Conservation (phyloP, 2,797 vertebrate species). For the Taeniopygia guttata region DNA sequence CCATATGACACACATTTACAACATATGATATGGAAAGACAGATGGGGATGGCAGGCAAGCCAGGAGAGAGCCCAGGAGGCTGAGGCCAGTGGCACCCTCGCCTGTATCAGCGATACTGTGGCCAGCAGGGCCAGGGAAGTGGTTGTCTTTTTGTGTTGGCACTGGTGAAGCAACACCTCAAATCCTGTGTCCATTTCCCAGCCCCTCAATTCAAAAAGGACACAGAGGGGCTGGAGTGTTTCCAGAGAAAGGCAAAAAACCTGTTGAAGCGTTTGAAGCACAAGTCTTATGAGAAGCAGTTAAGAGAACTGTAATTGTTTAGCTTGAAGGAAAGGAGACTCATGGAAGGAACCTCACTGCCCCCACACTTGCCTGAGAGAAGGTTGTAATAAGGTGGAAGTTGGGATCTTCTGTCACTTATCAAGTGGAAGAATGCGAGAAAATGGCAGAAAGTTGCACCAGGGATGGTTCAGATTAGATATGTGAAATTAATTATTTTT, state of each 20-base stretch:
- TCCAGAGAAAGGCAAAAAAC: not conserved
- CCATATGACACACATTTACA: not conserved
- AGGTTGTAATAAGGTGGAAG: not conserved
- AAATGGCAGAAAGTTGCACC: not conserved
- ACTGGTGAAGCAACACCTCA: rapidly evolving
- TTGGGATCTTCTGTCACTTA: not conserved
- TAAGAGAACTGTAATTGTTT: not conserved
- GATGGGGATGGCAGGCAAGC: not conserved
- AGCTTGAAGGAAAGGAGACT: not conserved
- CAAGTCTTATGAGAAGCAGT: not conserved
- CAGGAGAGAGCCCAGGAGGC: not conserved
- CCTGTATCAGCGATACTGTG: not conserved
- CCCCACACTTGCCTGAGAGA: not conserved
- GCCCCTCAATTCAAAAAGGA: not conserved
- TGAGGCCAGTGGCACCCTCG: not conserved
- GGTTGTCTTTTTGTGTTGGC: not conserved
- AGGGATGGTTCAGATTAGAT: not conserved
- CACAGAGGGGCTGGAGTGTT: not conserved
- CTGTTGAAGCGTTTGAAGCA: not conserved
- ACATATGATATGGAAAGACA: not conserved
- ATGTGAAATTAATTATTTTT: not conserved
- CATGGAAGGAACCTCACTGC: not conserved
- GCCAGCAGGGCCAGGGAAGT: not conserved
- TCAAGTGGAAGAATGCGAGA: not conserved
- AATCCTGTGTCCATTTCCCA: not conserved